Evolutionary conservation across 2,888 invertebrate genomes (phyloP).

Genomic region (Apodemia duryi): DNA sequence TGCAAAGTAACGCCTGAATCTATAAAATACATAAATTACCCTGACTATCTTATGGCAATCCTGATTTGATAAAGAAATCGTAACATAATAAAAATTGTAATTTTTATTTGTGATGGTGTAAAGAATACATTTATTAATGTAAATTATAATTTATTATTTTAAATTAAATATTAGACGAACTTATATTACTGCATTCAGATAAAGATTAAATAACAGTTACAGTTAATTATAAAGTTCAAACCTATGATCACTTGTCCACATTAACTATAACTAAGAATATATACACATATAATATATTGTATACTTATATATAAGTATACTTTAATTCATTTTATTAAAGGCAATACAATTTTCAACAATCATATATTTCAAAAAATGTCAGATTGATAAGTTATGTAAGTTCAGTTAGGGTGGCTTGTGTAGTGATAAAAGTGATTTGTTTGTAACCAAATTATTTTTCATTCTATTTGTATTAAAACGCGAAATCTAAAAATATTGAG

Average conservation of each 20-base stretch:
- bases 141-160: not conserved
- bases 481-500: not conserved
- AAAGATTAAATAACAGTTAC: too few species aligned
- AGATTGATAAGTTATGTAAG: not conserved
- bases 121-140: not conserved
- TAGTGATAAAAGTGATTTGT: not conserved
- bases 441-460: not conserved
- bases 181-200: too few species aligned
- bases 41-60: not conserved
- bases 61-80: not conserved
- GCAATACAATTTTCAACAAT: not conserved
- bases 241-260: too few species aligned
- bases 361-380: slow-evolving; percentile 16
- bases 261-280: too few species aligned
- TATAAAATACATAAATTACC: too few species aligned
- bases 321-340: too few species aligned
- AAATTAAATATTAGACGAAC: not conserved
- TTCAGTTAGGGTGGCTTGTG: not conserved
- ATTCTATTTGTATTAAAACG: not conserved
- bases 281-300: too few species aligned
- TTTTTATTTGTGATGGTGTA: not conserved
- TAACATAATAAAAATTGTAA: not conserved
- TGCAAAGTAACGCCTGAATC: too few species aligned
- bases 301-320: too few species aligned
- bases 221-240: too few species aligned